Conservation (phyloP, 2,113 vertebrate species). For the Neolamprologus variostigma region DNA sequence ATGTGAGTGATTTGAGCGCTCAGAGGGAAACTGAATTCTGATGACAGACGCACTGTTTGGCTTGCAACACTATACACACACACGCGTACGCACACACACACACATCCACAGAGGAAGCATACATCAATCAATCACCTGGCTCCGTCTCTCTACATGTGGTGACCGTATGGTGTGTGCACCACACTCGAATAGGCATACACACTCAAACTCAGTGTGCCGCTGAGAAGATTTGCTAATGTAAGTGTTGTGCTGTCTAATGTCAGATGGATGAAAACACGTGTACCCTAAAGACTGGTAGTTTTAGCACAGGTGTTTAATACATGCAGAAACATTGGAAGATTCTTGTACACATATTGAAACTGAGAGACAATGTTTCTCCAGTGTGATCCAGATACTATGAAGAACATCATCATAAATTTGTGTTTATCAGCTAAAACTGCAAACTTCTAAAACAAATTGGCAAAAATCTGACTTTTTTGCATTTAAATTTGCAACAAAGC, state of each 20-base stretch:
- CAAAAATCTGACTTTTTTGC: fast-evolving
- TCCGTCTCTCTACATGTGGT: conserved; percentile 61
- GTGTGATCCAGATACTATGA: not conserved
- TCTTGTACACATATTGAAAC: not conserved
- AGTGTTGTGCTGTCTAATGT: conserved; percentile 16
- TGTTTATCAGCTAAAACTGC: not conserved
- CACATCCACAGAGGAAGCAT: conserved; percentile 26
- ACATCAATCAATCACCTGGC: conserved; percentile 72
- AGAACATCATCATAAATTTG: not conserved
- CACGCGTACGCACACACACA: not conserved
- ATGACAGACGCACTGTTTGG: conserved; percentile 74
- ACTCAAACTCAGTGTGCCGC: not conserved
- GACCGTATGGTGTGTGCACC: conserved; percentile 53
- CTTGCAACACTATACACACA: conserved; percentile 65
- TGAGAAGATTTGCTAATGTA: conserved; percentile 7
- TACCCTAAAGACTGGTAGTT: conserved; percentile 4
- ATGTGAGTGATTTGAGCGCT: conserved; percentile 69
- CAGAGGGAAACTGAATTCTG: conserved; percentile 62
- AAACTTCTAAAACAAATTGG: not conserved
- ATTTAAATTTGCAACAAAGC: not conserved
- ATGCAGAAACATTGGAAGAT: conserved; percentile 3
- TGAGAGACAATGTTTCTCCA: not conserved
- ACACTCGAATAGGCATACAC: not conserved
- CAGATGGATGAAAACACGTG: conserved; percentile 17
- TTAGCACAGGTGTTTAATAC: conserved; percentile 40